These are phyloP conservation scores for Ailurus styani DNA, from an alignment of 2,113 vertebrate species.

Conservation along the genomic window DNA sequence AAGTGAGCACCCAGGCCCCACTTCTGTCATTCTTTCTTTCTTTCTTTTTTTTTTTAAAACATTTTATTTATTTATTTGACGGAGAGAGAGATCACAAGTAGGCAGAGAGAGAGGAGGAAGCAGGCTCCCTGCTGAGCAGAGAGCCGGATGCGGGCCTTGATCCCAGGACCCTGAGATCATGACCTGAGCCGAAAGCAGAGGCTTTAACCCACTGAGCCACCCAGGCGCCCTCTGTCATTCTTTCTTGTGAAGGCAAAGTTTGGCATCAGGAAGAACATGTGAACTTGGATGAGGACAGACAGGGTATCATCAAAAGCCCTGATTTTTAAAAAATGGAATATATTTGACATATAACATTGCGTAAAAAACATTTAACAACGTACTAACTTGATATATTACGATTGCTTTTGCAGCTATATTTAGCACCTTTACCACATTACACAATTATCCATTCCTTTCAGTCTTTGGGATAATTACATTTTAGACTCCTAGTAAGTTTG, in stretches of 20 bases:
- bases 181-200: too few relatives aligned
- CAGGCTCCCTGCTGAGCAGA: too few relatives aligned
- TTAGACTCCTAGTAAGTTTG: background rate
- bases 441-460: background rate
- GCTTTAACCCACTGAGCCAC: too few relatives aligned
- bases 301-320: background rate
- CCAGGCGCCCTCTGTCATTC: background rate
- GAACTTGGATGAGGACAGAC: background rate
- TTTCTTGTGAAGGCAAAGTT: background rate
- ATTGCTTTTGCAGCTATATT: background rate
- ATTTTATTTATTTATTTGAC: too few relatives aligned
- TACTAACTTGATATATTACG: background rate
- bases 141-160: too few relatives aligned
- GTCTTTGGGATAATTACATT: background rate
- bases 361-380: background rate
- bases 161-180: too few relatives aligned
- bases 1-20: too few relatives aligned
- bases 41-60: too few relatives aligned
- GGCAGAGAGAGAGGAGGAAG: too few relatives aligned
- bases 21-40: too few relatives aligned
- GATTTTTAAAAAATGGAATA: background rate
- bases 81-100: too few relatives aligned
- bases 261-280: background rate
- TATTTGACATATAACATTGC: background rate
- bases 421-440: background rate